Conservation (phyloP, 92 coral and sea anemone species). For the Zoanthus sociatus region DNA sequence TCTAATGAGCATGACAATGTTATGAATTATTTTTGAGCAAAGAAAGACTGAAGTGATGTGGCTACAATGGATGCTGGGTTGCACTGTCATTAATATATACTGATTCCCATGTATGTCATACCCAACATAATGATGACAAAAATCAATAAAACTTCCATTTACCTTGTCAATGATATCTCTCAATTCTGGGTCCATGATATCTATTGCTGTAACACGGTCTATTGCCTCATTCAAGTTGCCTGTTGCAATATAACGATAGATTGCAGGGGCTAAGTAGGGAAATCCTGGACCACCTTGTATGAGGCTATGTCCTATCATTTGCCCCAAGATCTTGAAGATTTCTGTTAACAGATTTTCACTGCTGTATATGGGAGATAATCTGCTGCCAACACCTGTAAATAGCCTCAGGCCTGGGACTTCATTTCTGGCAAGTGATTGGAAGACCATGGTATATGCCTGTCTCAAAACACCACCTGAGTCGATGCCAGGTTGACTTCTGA, state of each 20-base stretch:
- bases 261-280: conserved; percentile 46
- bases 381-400: conserved; percentile 31
- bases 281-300: conserved; percentile 49
- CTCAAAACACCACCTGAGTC: conserved; percentile 67
- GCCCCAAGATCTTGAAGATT: conserved; percentile 37
- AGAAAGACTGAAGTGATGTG: too few relatives aligned
- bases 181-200: conserved; percentile 9
- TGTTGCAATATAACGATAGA: conserved; percentile 50
- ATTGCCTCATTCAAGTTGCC: conserved; percentile 54
- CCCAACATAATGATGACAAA: too few relatives aligned
- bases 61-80: too few relatives aligned
- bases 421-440: conserved; percentile 13
- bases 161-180: too few relatives aligned
- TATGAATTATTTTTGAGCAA: too few relatives aligned
- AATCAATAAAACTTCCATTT: too few relatives aligned
- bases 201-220: conserved; percentile 45
- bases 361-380: conserved; percentile 44
- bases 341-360: conserved; percentile 45
- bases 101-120: too few relatives aligned
- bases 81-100: too few relatives aligned
- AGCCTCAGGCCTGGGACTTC: conserved; percentile 40
- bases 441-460: conserved; percentile 50
- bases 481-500: conserved; percentile 54
- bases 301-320: conserved; percentile 47
- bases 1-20: too few relatives aligned